Percentiles rank a stretch among this genome's conserved stretches.
phyloP scores from a whole-genome alignment of 2,888 invertebrate species.

The Empis stercorea region DNA sequence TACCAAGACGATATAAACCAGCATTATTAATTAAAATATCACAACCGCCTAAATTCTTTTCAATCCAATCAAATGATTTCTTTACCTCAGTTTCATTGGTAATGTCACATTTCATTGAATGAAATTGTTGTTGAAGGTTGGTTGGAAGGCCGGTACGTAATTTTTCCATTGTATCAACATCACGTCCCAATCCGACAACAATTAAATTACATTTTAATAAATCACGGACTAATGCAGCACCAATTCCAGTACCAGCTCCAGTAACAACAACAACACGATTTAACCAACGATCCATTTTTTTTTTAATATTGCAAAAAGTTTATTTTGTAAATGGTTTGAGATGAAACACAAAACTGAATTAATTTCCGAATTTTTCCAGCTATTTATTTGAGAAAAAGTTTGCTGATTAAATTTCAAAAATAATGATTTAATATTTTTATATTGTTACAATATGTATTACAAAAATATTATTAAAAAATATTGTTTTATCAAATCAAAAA shows the following conservation, averaged over 20 bases:
- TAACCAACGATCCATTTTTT: slow-evolving; percentile 42
- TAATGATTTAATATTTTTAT: too few relatives aligned
- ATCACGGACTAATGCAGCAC: slow-evolving; percentile 35
- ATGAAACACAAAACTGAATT: too few relatives aligned
- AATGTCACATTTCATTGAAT: slow-evolving; percentile 36
- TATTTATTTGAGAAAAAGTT: too few relatives aligned
- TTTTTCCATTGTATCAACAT: slow-evolving; percentile 21
- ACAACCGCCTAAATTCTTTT: slow-evolving; percentile 35
- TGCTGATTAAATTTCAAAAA: too few relatives aligned
- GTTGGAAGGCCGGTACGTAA: slow-evolving; percentile 2
- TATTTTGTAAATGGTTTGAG: too few relatives aligned
- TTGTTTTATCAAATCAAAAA: too few relatives aligned
- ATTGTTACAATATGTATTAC: too few relatives aligned
- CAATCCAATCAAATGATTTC: slow-evolving; percentile 36
- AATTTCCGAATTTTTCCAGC: too few relatives aligned
- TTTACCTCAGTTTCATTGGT: slow-evolving; percentile 37
- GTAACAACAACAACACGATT: slow-evolving; percentile 48
- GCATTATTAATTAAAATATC: slow-evolving; percentile 43
- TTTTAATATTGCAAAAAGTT: slow-evolving; percentile 14
- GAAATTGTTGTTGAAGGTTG: slow-evolving; percentile 18
- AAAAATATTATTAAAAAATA: too few relatives aligned
- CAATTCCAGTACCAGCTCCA: slow-evolving; percentile 50
- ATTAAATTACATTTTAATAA: slow-evolving; percentile 39
- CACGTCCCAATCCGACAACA: slow-evolving; percentile 42
- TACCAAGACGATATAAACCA: slow-evolving; percentile 21